Evolutionary conservation across 1,140 invertebrate genomes (phyloP), one percentile per base, ranked within the genome.

Genomic region (Eriosoma lanigerum): DNA sequence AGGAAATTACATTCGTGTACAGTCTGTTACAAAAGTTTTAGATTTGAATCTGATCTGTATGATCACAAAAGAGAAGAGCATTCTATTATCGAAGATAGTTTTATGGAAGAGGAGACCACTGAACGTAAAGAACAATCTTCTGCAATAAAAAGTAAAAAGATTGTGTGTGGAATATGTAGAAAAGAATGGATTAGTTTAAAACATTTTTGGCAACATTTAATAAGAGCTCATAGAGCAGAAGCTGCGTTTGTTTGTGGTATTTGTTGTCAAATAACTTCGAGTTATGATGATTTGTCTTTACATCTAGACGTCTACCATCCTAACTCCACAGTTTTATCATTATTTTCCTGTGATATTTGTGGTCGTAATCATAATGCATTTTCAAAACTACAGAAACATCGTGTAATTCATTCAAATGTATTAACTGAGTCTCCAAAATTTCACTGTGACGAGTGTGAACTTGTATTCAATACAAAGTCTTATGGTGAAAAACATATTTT

Each of bases 181-280:
- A 90, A 90, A 83, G 87, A 87, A 24, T 90, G 89, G 89, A 88
- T 89, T 0, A 89, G 88, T 0, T 89, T 89, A 81, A 89, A 89
- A 82, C 89, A 90, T 82, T 83, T 90, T 0, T 90, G 89, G 89
- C 89, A 90, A 82, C 89, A 90, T 83, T 84, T 90, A 26, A 90
- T 90, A 46, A 84, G 89, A 12, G 89, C 89, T 82, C 89, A 90
- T 83, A 86, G 88, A 44, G 84, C 85, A 3, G 88, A 88, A 81
- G 89, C 89, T 0, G 89, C 89, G 0, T 88, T 89, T 0, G 88
- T 89, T 3, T 90, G 89, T 81, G 89, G 89, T 0, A 89, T 90
- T 48, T 90, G 89, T 81, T 82, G 90, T 19, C 88, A 89, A 83
- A 85, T 89, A 1, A 89, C 89, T 82, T 84, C 84, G 10, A 86